Conservation (phyloP, 2,888 invertebrate genomes). For the Andrena hattorfiana region DNA sequence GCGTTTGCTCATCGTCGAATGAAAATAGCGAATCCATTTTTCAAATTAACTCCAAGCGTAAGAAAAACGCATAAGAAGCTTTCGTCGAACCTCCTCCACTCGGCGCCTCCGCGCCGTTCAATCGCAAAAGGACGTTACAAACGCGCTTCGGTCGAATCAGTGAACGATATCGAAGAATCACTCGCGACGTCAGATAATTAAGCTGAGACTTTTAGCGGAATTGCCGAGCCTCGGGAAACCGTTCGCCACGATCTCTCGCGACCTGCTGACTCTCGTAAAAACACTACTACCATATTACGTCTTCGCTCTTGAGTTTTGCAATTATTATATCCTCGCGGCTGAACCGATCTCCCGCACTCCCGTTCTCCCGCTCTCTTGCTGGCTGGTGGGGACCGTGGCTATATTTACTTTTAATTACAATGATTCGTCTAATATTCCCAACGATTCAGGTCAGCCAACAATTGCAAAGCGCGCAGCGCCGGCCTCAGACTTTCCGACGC, state of each 20-base stretch:
- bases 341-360: not conserved
- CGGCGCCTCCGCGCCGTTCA: not conserved
- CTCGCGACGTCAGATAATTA: not conserved
- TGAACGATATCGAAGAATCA: not conserved
- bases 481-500: slow-evolving; percentile 9
- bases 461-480: slow-evolving; percentile 1
- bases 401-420: slow-evolving; percentile 60
- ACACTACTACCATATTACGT: slow-evolving; percentile 2
- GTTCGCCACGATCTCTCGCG: not conserved
- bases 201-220: slow-evolving; percentile 21
- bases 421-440: slow-evolving; percentile 37
- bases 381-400: slow-evolving; percentile 2
- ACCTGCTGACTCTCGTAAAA: slow-evolving; percentile 1
- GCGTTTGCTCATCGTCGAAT: slow-evolving; percentile 19
- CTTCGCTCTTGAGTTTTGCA: slow-evolving; percentile 20
- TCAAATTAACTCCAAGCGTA: slow-evolving; percentile 20
- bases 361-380: not conserved
- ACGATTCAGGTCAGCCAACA: slow-evolving; percentile 22
- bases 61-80: too few species aligned
- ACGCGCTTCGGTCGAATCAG: slow-evolving; percentile 16
- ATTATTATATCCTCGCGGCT: slow-evolving; percentile 31
- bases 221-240: slow-evolving; percentile 5
- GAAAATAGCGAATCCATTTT: slow-evolving; percentile 40
- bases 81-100: not conserved
- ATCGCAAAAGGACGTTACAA: not conserved